Percentiles rank a stretch among this genome's conserved stretches.
Evolutionary conservation across 2,888 invertebrate genomes (phyloP).

Genomic region (Cordylochernes scorpioides): DNA sequence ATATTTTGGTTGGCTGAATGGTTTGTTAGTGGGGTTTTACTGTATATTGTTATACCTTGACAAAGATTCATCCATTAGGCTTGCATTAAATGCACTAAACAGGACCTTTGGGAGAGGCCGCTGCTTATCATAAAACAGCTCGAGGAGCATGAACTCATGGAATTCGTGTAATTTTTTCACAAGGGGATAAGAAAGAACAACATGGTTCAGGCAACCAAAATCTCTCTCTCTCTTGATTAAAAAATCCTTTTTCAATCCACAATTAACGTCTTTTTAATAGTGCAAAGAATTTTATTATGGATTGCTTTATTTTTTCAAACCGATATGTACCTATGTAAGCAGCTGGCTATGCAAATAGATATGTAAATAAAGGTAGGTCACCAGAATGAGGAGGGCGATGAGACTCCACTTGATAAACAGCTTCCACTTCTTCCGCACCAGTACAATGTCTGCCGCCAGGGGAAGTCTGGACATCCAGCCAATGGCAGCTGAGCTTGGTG

Average conservation of each 20-base stretch:
- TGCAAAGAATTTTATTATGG: neutral
- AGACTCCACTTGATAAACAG: slow-evolving; percentile 48
- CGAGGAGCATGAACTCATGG: too few relatives aligned
- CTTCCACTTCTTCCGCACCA: slow-evolving; percentile 35
- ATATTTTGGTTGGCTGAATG: too few relatives aligned
- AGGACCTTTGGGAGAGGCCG: too few relatives aligned
- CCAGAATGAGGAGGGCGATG: slow-evolving; percentile 39
- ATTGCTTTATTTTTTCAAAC: neutral
- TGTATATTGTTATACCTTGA: too few relatives aligned
- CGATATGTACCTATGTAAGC: neutral
- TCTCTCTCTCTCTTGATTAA: slow-evolving; percentile 2
- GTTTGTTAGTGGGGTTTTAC: too few relatives aligned
- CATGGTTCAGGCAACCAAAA: too few relatives aligned
- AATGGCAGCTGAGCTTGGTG: neutral
- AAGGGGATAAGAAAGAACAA: too few relatives aligned
- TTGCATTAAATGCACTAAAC: too few relatives aligned
- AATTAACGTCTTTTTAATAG: slow-evolving; percentile 1
- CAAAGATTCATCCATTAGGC: too few relatives aligned
- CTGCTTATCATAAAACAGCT: too few relatives aligned
- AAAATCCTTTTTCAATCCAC: neutral
- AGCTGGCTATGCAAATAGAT: neutral
- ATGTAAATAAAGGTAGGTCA: slow-evolving; percentile 19
- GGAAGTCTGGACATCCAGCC: slow-evolving; percentile 29
- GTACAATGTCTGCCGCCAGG: slow-evolving; percentile 54
- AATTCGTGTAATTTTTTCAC: too few relatives aligned